Percentiles rank a stretch among this genome's conserved stretches.
Evolutionary conservation across 2,888 invertebrate genomes (phyloP).

Genomic region (Scaptomyza cyrtandrae): DNA sequence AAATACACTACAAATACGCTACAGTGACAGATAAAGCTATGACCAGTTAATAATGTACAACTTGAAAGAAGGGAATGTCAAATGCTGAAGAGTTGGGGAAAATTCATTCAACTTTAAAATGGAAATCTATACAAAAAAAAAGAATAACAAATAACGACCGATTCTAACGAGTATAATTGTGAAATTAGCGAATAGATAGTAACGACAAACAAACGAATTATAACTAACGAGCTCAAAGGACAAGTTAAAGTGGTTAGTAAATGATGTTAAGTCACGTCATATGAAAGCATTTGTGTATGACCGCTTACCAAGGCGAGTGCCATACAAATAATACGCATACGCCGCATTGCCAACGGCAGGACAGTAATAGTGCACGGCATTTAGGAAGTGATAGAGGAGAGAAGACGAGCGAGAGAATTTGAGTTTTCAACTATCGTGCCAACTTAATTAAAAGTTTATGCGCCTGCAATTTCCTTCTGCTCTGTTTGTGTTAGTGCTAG

Average conservation of each 20-base stretch:
- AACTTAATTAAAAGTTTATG: conserved; percentile 78
- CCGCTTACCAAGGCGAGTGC: conserved; percentile 15
- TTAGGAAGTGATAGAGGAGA: neutral
- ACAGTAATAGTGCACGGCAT: neutral
- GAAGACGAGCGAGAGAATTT: conserved; percentile 12
- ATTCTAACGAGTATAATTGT: too few relatives aligned
- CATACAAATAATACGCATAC: conserved; percentile 37
- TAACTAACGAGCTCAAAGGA: too few relatives aligned
- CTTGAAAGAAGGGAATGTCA: too few relatives aligned
- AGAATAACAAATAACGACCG: too few relatives aligned
- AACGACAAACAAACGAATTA: too few relatives aligned
- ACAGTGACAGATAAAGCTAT: neutral
- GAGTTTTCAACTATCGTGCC: conserved; percentile 55
- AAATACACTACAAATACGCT: conserved; percentile 2
- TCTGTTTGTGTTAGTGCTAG: neutral
- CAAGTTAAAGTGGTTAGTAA: neutral
- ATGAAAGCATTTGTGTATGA: neutral
- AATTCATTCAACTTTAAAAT: too few relatives aligned
- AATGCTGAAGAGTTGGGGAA: neutral
- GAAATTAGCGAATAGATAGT: too few relatives aligned
- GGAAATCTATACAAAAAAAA: too few relatives aligned
- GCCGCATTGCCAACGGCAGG: conserved; percentile 34
- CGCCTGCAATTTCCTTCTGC: conserved; percentile 69
- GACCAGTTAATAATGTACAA: neutral
- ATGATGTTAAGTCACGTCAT: conserved; percentile 2